These are phyloP conservation scores for Thermophis baileyi DNA, from an alignment of 2,113 vertebrate species.

Conservation along the genomic window DNA sequence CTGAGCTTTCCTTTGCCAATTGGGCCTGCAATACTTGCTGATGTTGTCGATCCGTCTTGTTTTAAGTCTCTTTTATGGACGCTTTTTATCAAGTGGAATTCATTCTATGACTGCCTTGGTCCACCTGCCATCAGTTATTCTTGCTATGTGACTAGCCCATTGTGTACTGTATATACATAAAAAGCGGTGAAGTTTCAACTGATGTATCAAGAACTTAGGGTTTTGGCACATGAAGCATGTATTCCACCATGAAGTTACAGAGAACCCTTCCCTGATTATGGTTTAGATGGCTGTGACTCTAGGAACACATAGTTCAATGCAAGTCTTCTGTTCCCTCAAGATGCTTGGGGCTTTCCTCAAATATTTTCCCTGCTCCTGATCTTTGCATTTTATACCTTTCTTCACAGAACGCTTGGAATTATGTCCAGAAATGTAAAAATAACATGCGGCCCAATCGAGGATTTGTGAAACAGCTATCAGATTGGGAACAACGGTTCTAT, in stretches of 20 bases:
- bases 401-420: constrained; percentile 78
- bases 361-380: neutral
- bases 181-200: neutral
- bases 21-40: no score
- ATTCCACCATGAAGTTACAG: neutral
- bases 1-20: no score
- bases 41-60: no score
- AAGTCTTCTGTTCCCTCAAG: neutral
- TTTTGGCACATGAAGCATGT: neutral
- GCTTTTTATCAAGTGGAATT: no score
- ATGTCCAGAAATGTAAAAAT: constrained; percentile 73
- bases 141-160: no score
- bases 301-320: no score
- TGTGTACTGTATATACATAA: neutral
- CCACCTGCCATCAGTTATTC: no score
- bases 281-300: neutral
- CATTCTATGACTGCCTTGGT: no score
- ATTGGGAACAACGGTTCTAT: constrained; percentile 74
- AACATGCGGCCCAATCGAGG: constrained; percentile 73
- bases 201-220: neutral
- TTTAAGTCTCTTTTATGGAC: no score
- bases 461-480: constrained; percentile 79
- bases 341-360: neutral
- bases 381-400: neutral
- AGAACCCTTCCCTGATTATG: neutral